Evolutionary conservation across 2,888 invertebrate species (phyloP), one percentile per base, ranked within the genome.

Genomic region (Scelioninae gen. 1): DNA sequence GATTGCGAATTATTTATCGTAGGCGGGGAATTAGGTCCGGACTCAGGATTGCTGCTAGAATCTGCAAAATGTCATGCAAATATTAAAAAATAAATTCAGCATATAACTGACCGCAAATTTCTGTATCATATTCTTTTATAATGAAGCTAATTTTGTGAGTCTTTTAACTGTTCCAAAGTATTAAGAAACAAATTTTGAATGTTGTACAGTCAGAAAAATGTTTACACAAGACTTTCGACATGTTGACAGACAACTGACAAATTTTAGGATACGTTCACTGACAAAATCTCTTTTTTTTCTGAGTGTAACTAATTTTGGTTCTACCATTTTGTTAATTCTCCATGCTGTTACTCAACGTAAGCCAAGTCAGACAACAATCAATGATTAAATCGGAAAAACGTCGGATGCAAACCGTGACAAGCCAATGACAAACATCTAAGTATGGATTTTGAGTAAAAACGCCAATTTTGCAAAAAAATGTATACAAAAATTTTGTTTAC

Each of bases 11-110:
- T 89, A 90, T 91, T 86, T 40, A 94, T 93, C 34, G 95, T 94
- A 83, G 95, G 96, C 71, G 96, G 96, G 32, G 96, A 96, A 90
- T 96, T 96, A 78, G 96, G 96, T 53, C 96, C 95, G 51, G 95
- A 95, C 90, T 96, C 96, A 29, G 96, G 95, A 88, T 96, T 96
- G 87, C 94, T 95, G 88, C 93, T 93, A 49, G 93, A 93, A 90
- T 94, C 94, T 94, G 88, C 68, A 89, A 89, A 88, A 86, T 15
- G 32, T 68, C 63, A 68, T 60, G 58, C 60, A 63, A 65, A 10
- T 23, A 66, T 63, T 72, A 79, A 7, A 53, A 49, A 31, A n/a
- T 47, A 23, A 56, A 8, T 11, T 40, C 31, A 38, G 13, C 13
- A 34, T 15, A 32, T 15, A n/a, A 1, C 10, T 55, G 13, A 34